Conservation (phyloP, 2,888 invertebrate genomes). For the Petrolisthes cinctipes region DNA sequence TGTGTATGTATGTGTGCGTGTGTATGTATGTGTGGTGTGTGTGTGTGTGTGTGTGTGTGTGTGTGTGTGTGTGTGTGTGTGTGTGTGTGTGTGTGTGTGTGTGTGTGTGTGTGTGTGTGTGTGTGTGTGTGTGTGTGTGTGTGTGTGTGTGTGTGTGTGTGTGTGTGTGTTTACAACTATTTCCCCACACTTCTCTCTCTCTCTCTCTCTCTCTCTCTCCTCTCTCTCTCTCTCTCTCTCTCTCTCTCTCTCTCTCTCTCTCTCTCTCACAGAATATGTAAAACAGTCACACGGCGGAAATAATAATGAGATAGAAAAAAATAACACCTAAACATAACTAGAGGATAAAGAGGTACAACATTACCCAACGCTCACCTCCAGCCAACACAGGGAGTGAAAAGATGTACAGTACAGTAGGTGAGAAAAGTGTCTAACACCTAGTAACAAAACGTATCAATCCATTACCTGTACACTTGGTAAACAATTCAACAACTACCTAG, state of each 20-base stretch:
- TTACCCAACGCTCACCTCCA: not conserved
- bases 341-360: not conserved
- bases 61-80: too few relatives aligned
- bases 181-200: not conserved
- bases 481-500: too few relatives aligned
- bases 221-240: constrained; percentile 3
- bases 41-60: not conserved
- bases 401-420: too few relatives aligned
- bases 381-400: not conserved
- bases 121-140: too few relatives aligned
- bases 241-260: not conserved
- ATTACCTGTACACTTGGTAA: too few relatives aligned
- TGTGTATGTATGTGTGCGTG: not conserved
- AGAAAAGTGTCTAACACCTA: too few relatives aligned
- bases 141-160: not conserved
- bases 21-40: not conserved
- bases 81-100: too few relatives aligned
- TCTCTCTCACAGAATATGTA: not conserved
- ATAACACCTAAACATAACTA: too few relatives aligned
- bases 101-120: too few relatives aligned
- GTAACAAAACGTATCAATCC: too few relatives aligned
- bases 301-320: too few relatives aligned
- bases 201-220: not conserved
- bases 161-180: not conserved
- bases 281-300: too few relatives aligned